Conservation (phyloP, 2,113 vertebrate species). For the Ciconia boyciana region DNA sequence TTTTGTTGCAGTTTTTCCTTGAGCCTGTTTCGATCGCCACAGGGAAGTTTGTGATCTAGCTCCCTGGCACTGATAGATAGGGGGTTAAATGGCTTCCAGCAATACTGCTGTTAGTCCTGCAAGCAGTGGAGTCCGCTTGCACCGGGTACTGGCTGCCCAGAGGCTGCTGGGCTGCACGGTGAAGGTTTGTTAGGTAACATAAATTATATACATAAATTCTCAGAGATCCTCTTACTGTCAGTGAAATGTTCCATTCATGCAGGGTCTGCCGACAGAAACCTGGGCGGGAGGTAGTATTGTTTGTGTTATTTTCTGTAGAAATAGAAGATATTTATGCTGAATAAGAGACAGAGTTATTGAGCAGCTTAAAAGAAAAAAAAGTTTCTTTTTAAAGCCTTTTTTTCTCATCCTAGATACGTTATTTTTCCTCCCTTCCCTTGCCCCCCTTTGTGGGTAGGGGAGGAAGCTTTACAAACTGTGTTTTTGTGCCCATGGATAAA, state of each 20-base stretch:
- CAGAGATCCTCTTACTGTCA: background rate
- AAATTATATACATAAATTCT: background rate
- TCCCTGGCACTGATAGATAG: accelerated
- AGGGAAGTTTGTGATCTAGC: accelerated
- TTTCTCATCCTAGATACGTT: constrained; percentile 13
- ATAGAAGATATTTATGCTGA: constrained; percentile 21
- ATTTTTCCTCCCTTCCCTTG: background rate
- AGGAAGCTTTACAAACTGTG: constrained; percentile 38
- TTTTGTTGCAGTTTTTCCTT: background rate
- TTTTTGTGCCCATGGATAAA: constrained; percentile 59
- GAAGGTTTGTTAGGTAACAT: background rate
- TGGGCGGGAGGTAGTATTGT: background rate
- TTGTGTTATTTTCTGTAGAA: constrained; percentile 31
- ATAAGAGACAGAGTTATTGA: constrained; percentile 31
- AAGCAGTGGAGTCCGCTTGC: background rate
- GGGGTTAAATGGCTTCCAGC: background rate
- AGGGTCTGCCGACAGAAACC: constrained; percentile 7
- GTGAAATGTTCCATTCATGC: background rate
- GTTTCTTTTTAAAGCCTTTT: constrained; percentile 8
- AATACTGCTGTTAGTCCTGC: background rate
- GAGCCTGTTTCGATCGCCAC: accelerated
- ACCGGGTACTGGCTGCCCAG: background rate
- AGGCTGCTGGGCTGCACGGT: background rate
- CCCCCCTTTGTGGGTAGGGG: background rate
- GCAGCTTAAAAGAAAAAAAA: background rate